Percentiles rank a stretch among this genome's conserved stretches.
phyloP scores from a whole-genome alignment of 2,797 vertebrate genomes.

The Neostethus bicornis region DNA sequence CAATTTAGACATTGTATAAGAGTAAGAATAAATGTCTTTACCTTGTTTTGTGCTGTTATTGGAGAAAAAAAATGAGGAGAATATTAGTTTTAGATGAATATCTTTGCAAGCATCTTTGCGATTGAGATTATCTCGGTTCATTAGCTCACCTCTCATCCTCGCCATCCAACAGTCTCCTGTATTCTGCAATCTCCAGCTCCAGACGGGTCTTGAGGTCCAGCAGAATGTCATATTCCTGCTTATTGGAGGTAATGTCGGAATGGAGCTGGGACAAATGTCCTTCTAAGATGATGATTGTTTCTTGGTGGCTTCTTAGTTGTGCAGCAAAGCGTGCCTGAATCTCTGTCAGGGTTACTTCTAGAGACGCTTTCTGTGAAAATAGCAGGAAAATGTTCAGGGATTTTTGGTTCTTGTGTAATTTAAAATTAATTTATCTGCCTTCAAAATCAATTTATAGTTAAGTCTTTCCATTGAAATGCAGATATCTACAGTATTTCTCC shows the following conservation, averaged over 20 bases:
- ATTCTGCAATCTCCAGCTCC: slow-evolving; percentile 92
- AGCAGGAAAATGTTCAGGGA: not conserved
- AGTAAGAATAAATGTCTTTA: slow-evolving; percentile 22
- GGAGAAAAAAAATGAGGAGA: slow-evolving; percentile 13
- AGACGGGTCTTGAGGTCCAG: slow-evolving; percentile 90
- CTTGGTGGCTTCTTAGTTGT: slow-evolving; percentile 73
- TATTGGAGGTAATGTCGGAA: slow-evolving; percentile 81
- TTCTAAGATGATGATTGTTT: slow-evolving; percentile 84
- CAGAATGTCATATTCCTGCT: slow-evolving; percentile 86
- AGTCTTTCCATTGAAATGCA: no score
- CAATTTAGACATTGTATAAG: not conserved
- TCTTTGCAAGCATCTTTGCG: not conserved
- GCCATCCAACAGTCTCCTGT: slow-evolving; percentile 90
- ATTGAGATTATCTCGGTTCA: not conserved
- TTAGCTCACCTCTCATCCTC: slow-evolving; percentile 68
- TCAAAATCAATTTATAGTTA: not conserved
- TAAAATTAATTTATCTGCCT: not conserved
- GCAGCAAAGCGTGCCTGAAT: slow-evolving; percentile 65
- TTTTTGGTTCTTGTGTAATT: not conserved
- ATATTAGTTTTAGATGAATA: slow-evolving; percentile 20
- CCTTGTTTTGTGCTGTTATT: slow-evolving; percentile 64
- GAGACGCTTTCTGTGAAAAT: slow-evolving; percentile 70
- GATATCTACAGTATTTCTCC: no score
- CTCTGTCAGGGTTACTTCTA: slow-evolving; percentile 73
- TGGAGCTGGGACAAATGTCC: slow-evolving; percentile 83